These are phyloP conservation scores for Chloroclysta siterata DNA, from an alignment of 2,888 invertebrate genomes.

Conservation along the genomic window DNA sequence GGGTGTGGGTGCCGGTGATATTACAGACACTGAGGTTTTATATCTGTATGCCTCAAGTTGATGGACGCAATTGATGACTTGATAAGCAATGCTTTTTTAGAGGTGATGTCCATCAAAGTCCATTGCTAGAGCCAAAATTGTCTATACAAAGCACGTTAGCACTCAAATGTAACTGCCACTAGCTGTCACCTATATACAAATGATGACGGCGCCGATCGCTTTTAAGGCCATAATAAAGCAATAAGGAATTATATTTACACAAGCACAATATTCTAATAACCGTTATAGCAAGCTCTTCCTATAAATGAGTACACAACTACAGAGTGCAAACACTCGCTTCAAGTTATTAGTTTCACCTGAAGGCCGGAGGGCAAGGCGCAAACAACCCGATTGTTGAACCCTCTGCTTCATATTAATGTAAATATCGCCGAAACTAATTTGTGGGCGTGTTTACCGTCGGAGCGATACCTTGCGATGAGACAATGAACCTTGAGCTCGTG, in stretches of 20 bases:
- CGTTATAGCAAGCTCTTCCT: constrained; percentile 9
- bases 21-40: no score
- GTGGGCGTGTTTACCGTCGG: constrained; percentile 24
- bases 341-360: constrained; percentile 77
- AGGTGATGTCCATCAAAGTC: no score
- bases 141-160: no score
- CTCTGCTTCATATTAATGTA: constrained; percentile 29
- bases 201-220: no score
- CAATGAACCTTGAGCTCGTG: neutral
- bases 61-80: no score
- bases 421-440: constrained; percentile 35
- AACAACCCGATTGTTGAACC: constrained; percentile 71
- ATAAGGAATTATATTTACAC: neutral
- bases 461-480: constrained; percentile 11
- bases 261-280: constrained; percentile 1
- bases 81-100: no score
- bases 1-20: no score
- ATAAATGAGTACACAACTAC: constrained; percentile 21
- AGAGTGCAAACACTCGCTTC: constrained; percentile 37
- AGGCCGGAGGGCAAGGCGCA: constrained; percentile 58
- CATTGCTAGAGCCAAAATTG: no score
- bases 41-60: no score
- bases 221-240: no score
- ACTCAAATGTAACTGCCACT: no score
- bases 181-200: no score